Evolutionary conservation across 2,888 invertebrate genomes (phyloP), one percentile per base, ranked within the genome.

Genomic region (Pseudococcus viburni): DNA sequence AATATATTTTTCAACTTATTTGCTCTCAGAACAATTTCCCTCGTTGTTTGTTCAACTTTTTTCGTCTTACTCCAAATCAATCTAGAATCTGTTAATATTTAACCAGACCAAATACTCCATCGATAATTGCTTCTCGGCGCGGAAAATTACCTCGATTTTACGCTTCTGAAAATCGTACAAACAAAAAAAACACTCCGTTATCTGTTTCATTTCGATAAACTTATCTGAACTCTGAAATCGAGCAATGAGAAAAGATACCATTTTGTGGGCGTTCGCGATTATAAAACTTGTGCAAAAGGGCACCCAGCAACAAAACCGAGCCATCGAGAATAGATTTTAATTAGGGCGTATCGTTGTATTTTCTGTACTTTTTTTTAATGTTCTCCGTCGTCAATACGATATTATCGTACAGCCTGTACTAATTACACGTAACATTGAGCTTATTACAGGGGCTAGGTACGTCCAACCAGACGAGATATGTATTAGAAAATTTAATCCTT

Each of bases 281-380:
- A 33, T 19, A 64, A 15, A 55, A n/a, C 55, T 19, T 64, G n/a
- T n/a, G 22, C 64, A 64, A 64, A 12, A 64, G 22, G 22, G 64
- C 64, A 64, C 11, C 22, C 73, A 33, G 73, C 17, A 15, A 9
- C 26, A 33, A 73, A 33, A 73, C 33, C 39, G 33, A 64, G 19
- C 22, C 64, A 64, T 33, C 73, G 17, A 73, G 68, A 64, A 51
- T 11, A 17, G 39, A 83, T 83, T 33, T 83, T 83, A 83, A 83
- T 83, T 83, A 83, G 80, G 80, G 80, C 80, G 80, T 83, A 83
- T 83, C 80, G 80, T 46, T 64, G 17, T 33, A 73, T 83, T 42
- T 77, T 80, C 15, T 80, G 39, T 80, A 80, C 17, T 80, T 39
- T 46, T 83, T 83, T 73, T 33, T 17, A 33, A 33, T 73, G 73